phyloP scores from a whole-genome alignment of 2,888 invertebrate genomes.

The Rhagonycha fulva region DNA sequence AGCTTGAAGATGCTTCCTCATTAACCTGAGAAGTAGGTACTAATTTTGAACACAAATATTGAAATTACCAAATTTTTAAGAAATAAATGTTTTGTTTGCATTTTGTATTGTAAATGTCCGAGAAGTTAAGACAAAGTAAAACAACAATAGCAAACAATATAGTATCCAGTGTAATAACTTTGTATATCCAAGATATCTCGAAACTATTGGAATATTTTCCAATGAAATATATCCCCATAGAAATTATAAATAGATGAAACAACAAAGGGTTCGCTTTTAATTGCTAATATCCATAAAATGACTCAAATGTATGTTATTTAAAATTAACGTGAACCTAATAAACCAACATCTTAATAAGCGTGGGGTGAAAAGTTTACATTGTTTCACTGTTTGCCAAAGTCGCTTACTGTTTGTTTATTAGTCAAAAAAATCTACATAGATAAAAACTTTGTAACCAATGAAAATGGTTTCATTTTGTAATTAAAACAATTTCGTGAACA shows the following conservation, averaged over 20 bases:
- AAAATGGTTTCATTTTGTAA: neutral
- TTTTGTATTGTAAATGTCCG: neutral
- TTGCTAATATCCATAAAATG: neutral
- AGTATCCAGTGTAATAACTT: neutral
- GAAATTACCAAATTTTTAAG: neutral
- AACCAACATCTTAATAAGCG: neutral
- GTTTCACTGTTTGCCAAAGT: neutral
- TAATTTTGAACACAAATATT: neutral
- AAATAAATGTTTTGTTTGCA: neutral
- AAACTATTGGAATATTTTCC: neutral
- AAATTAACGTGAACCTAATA: neutral
- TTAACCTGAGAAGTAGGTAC: neutral
- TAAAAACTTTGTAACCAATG: neutral
- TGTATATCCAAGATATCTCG: neutral
- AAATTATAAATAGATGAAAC: neutral
- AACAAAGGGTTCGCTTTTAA: neutral
- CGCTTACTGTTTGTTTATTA: neutral
- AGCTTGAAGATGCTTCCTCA: neutral
- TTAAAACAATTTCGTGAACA: neutral
- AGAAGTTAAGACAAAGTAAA: neutral
- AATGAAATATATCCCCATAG: neutral
- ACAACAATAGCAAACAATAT: neutral
- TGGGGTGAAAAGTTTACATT: neutral
- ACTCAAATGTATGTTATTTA: neutral
- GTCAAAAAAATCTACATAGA: neutral